Evolutionary conservation across 2,113 vertebrate species (phyloP), one percentile per base, ranked within the genome.

Genomic region (Cygnus atratus): DNA sequence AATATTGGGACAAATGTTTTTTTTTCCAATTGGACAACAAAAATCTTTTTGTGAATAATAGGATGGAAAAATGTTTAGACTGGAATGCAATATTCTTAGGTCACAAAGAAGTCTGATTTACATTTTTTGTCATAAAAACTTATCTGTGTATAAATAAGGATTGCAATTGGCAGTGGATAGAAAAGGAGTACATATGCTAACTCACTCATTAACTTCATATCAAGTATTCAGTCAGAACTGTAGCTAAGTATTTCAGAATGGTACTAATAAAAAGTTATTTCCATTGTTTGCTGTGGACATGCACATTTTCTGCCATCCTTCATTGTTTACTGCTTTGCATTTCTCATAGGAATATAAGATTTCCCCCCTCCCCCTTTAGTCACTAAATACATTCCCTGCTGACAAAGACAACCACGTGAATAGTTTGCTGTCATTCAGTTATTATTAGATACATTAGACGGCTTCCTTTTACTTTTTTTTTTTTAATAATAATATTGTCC

Each of bases 371-470:
- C 2, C 8, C 26, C 39, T 59, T 81, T 43, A 81, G 33, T 63
- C 58, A 78, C 87, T 78, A 84, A 94, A 91, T 55, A 77, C n/a
- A 71, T 71, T 87, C 89, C 87, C 73, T 80, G 44, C 84, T 88
- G 84, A 62, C 68, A 65, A 79, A 77, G 80, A 88, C 80, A 79
- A 44, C n/a, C 57, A 19, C 31, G 66, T 75, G 52, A 91, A 65
- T 35, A 90, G 72, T 59, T 92, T 84, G 82, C 59, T 84, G 74
- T 67, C 82, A 63, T 71, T 88, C 59, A 59, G 75, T 77, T 96
- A 95, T 95, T 95, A 76, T 93, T 95, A 96, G 93, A 90, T 59
- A 90, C 17, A 67, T 96, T 92, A 84, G 43, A 77, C 82, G 93
- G 93, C 72, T 95, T 97, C 82, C 92, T 93, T 94, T 93, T 93